Conservation (phyloP, 2,888 invertebrate species). For the Tenodera sinensis region DNA sequence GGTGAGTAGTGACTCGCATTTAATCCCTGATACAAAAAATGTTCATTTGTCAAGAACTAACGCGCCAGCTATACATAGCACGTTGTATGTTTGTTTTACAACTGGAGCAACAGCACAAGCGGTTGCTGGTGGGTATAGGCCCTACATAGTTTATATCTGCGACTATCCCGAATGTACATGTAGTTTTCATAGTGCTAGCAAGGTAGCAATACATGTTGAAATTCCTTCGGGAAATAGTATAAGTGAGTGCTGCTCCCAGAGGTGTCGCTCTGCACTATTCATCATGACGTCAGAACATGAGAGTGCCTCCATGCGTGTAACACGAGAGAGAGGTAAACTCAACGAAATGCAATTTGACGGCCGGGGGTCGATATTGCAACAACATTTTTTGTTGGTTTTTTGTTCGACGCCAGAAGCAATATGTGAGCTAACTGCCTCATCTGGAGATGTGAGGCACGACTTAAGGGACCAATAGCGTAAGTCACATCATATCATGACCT, state of each 20-base stretch:
- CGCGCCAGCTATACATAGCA: too few species aligned
- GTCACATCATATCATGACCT: too few species aligned
- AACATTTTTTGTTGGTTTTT: not conserved
- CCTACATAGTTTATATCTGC: not conserved
- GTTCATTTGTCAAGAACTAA: too few species aligned
- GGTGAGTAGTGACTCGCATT: too few species aligned
- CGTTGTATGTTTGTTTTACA: too few species aligned
- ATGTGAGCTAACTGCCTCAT: not conserved
- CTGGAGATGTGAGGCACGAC: not conserved
- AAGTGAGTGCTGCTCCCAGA: not conserved
- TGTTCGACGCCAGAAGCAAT: not conserved
- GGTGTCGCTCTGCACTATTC: not conserved
- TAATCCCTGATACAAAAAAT: too few species aligned
- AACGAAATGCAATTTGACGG: not conserved
- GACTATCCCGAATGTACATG: not conserved
- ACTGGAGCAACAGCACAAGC: too few species aligned
- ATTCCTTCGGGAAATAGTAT: not conserved
- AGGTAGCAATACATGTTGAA: not conserved
- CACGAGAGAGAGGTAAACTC: not conserved
- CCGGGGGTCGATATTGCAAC: not conserved
- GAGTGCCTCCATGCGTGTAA: not conserved
- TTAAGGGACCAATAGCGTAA: not conserved
- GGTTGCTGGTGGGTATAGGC: not conserved
- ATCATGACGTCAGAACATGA: not conserved
- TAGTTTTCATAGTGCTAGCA: not conserved